Evolutionary conservation across 2,797 vertebrate species (phyloP).

Genomic region (Muscicapa comitata): DNA sequence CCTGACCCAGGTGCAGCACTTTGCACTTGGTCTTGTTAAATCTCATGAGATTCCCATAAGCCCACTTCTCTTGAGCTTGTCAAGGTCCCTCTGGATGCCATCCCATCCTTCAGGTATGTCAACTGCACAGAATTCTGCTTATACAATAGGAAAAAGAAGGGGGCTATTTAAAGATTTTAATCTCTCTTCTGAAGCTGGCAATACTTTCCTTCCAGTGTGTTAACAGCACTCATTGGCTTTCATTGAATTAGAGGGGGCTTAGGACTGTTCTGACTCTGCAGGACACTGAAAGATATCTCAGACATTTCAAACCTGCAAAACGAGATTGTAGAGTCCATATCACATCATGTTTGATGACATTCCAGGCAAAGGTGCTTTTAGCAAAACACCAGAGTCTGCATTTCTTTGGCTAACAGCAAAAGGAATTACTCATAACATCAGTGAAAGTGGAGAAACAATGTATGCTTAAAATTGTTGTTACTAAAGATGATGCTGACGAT

Average conservation of each 20-base stretch:
- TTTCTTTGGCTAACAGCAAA: neutral
- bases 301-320: neutral
- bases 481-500: neutral
- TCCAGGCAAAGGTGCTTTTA: neutral
- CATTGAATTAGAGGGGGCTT: neutral
- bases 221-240: neutral
- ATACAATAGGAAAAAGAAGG: neutral
- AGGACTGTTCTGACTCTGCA: neutral
- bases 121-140: neutral
- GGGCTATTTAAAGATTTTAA: neutral
- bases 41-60: neutral
- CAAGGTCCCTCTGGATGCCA: neutral
- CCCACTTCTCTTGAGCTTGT: neutral
- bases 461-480: neutral
- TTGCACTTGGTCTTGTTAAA: neutral
- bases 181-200: neutral
- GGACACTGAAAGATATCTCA: neutral
- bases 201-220: neutral
- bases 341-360: neutral
- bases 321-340: neutral
- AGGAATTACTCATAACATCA: neutral
- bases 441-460: neutral
- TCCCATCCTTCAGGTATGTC: neutral
- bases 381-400: neutral
- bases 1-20: neutral